phyloP scores from a whole-genome alignment of 2,113 vertebrate species.

The Tachysurus vachellii region DNA sequence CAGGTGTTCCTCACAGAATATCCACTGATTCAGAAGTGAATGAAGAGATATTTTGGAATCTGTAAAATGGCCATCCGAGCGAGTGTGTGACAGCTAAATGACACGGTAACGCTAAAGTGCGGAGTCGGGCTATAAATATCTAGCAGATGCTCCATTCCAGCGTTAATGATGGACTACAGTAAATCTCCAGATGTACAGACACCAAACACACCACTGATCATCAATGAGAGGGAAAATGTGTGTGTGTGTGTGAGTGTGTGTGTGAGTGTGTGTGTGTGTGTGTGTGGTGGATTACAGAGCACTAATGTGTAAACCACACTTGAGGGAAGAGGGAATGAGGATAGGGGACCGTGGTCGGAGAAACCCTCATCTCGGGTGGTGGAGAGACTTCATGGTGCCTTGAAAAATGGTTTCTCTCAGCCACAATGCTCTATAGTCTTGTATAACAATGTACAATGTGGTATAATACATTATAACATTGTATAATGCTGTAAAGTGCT shows the following conservation, averaged over 20 bases:
- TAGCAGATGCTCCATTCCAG: conserved; percentile 45
- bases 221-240: conserved; percentile 39
- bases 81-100: conserved; percentile 37
- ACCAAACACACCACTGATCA: conserved; percentile 38
- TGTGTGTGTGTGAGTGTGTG: conserved; percentile 13
- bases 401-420: conserved; percentile 13
- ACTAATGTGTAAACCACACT: conserved; percentile 46
- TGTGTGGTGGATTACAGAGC: conserved; percentile 39
- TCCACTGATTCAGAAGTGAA: not conserved
- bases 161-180: conserved; percentile 48
- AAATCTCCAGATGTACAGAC: conserved; percentile 35
- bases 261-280: conserved; percentile 33
- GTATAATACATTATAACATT: not conserved
- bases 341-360: conserved; percentile 43
- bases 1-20: conserved; percentile 2
- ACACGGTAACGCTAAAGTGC: conserved; percentile 31
- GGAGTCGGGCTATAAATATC: conserved; percentile 36
- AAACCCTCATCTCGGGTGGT: conserved; percentile 35
- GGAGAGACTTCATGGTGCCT: conserved; percentile 40
- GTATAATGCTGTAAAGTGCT: not conserved
- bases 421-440: not conserved
- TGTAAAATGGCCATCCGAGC: conserved; percentile 11
- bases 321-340: conserved; percentile 25
- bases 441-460: not conserved
- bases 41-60: not conserved